Evolutionary conservation across 2,113 vertebrate species (phyloP).

Genomic region (Dasyornis broadbenti): DNA sequence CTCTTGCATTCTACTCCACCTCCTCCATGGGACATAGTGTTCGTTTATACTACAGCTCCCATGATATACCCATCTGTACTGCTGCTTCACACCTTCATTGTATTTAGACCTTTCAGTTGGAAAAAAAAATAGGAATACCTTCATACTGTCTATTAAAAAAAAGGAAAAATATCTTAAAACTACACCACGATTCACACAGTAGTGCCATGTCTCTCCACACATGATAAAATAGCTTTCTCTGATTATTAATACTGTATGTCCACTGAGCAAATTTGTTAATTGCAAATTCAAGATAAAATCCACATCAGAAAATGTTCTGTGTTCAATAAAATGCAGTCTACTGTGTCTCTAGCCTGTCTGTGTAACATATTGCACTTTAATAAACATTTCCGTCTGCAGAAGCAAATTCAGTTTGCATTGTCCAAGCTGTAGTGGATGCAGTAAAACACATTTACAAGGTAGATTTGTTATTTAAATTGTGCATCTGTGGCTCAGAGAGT

Average conservation of each 20-base stretch:
- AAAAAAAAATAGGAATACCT: neutral
- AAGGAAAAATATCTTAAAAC: neutral
- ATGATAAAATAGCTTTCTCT: neutral
- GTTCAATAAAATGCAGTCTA: neutral
- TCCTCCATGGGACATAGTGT: neutral
- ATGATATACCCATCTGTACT: rapidly evolving
- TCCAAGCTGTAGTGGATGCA: neutral
- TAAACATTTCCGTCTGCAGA: neutral
- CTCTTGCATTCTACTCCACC: neutral
- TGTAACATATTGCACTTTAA: neutral
- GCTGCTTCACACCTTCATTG: neutral
- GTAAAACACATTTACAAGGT: neutral
- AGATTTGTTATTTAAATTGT: neutral
- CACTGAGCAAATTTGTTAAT: neutral
- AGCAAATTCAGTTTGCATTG: neutral
- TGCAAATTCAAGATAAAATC: neutral
- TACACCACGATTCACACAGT: neutral
- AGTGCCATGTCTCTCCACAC: neutral
- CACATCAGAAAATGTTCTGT: neutral
- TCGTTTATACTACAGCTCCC: neutral
- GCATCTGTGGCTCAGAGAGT: neutral
- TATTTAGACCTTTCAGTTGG: neutral
- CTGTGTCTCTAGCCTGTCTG: neutral
- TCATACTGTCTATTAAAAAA: neutral
- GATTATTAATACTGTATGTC: neutral